Evolutionary conservation across 2,113 vertebrate species (phyloP).

Genomic region (Leuciscus idus): DNA sequence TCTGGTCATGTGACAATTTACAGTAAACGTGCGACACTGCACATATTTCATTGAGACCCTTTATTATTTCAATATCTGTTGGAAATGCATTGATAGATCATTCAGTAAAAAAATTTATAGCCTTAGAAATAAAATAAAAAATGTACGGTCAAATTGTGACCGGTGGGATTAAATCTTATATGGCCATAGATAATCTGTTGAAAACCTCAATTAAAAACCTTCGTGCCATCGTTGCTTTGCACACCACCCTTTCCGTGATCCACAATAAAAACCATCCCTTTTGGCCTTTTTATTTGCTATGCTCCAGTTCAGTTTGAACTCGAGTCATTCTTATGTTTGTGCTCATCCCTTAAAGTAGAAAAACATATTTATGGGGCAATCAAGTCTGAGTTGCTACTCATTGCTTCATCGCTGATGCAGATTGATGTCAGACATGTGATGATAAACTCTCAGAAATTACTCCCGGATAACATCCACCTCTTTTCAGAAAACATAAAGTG

Average conservation of each 20-base stretch:
- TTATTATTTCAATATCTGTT: no score
- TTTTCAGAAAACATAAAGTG: neutral
- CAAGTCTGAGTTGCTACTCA: neutral
- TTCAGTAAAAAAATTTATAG: no score
- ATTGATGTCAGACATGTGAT: slow-evolving; percentile 5
- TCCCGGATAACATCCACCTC: neutral
- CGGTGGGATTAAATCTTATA: neutral
- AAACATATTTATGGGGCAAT: slow-evolving; percentile 26
- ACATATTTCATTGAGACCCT: no score
- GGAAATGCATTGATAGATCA: no score
- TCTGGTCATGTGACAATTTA: no score
- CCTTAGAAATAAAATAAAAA: no score
- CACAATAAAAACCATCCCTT: neutral
- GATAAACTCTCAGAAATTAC: neutral
- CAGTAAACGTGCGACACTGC: no score
- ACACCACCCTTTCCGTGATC: neutral
- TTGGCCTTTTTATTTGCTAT: slow-evolving; percentile 9
- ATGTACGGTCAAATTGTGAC: no score
- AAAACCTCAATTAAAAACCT: neutral
- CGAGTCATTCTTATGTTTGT: neutral
- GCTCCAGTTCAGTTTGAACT: slow-evolving; percentile 6
- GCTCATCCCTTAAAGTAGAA: neutral
- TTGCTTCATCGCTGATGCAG: slow-evolving; percentile 35
- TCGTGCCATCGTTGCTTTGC: neutral
- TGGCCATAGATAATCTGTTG: neutral